Evolutionary conservation across 2,888 invertebrate genomes (phyloP).

Genomic region (Cryptus armator): DNA sequence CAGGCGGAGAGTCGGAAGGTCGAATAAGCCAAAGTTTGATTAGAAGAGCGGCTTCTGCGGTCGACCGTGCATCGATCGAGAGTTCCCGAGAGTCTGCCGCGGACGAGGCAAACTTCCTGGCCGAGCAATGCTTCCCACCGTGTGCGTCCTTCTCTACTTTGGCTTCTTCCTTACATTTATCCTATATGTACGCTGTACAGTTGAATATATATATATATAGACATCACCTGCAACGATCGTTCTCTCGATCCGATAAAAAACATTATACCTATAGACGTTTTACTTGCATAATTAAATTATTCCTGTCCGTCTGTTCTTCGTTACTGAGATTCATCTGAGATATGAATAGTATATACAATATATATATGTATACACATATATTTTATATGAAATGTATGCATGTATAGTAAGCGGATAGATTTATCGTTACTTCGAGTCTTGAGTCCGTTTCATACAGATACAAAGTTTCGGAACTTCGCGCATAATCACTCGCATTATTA

Average conservation of each 20-base stretch:
- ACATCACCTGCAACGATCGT: not conserved
- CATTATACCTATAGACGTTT: conserved; percentile 14
- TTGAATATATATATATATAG: not conserved
- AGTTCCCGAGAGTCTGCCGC: conserved; percentile 60
- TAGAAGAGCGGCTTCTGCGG: conserved; percentile 63
- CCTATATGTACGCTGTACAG: not conserved
- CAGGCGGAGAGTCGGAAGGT: conserved; percentile 49
- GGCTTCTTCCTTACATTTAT: conserved; percentile 24
- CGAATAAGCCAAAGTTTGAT: conserved; percentile 69
- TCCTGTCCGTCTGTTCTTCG: conserved; percentile 8
- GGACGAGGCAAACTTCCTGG: conserved; percentile 61
- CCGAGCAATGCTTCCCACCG: conserved; percentile 27
- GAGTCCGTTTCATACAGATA: not conserved
- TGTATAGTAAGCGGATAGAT: conserved; percentile 7
- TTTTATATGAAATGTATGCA: not conserved
- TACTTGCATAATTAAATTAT: conserved; percentile 49
- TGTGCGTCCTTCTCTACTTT: conserved; percentile 4
- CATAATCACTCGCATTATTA: conserved; percentile 35
- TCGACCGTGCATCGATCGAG: conserved; percentile 63
- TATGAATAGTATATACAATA: not conserved
- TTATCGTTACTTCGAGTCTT: conserved; percentile 7
- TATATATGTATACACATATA: not conserved
- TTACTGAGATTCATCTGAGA: conserved; percentile 33
- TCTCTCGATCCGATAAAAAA: not conserved
- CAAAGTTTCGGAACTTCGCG: conserved; percentile 33